Conservation (phyloP, 92 coral and sea anemone genomes). For the Porites cylindrica region DNA sequence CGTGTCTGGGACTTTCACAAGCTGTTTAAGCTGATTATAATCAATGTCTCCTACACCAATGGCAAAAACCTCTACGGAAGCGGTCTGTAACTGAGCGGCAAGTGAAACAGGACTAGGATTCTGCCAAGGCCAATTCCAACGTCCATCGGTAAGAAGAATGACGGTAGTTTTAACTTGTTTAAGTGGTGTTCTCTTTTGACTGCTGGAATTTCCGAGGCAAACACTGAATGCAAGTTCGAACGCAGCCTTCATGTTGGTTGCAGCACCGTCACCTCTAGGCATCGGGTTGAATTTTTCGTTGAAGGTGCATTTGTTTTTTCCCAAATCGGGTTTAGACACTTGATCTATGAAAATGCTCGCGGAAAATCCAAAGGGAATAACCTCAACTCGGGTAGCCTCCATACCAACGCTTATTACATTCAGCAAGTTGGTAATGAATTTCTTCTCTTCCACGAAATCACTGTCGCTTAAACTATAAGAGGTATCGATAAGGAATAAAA, state of each 20-base stretch:
- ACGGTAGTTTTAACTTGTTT: slow-evolving; percentile 57
- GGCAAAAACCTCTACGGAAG: slow-evolving; percentile 69
- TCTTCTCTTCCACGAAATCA: slow-evolving; percentile 69
- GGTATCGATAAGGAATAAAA: slow-evolving; percentile 79
- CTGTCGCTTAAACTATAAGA: slow-evolving; percentile 69
- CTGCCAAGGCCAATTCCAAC: slow-evolving; percentile 63
- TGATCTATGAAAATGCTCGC: slow-evolving; percentile 68
- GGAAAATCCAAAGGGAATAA: slow-evolving; percentile 64
- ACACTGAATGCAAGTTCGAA: slow-evolving; percentile 58
- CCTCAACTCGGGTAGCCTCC: slow-evolving; percentile 82
- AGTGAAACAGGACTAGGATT: slow-evolving; percentile 47
- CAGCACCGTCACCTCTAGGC: slow-evolving; percentile 21
- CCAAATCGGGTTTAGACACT: slow-evolving; percentile 45
- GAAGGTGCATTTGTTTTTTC: slow-evolving; percentile 77
- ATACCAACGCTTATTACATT: slow-evolving; percentile 71
- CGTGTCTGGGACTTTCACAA: background rate
- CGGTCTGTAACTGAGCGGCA: slow-evolving; percentile 40
- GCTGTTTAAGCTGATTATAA: slow-evolving; percentile 26
- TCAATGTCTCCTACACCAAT: slow-evolving; percentile 76
- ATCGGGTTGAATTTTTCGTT: slow-evolving; percentile 66
- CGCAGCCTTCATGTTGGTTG: slow-evolving; percentile 77
- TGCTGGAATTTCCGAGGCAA: slow-evolving; percentile 38
- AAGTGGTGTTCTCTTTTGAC: slow-evolving; percentile 45
- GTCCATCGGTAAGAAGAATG: slow-evolving; percentile 78
- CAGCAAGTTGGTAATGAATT: slow-evolving; percentile 72